A percentile compares a stretch with the other conserved stretches of the same genome.
phyloP scores from a whole-genome alignment of 2,797 vertebrate genomes.

The Brachymystax lenok region DNA sequence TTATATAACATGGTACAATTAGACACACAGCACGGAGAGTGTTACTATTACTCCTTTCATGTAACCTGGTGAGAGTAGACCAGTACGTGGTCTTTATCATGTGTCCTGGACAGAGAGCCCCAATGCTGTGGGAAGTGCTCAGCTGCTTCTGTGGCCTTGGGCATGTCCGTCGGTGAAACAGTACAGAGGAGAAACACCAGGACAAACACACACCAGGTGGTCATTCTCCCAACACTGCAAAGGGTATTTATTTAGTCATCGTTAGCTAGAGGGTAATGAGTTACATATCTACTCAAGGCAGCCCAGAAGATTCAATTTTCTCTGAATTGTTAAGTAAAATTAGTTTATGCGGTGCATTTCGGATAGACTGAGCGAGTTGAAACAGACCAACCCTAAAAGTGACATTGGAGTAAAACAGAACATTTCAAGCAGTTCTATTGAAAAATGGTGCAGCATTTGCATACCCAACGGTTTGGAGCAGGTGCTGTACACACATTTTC shows the following conservation, averaged over 20 bases:
- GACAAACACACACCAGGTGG: slow-evolving; percentile 50
- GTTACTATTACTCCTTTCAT: neutral
- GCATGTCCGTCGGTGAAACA: slow-evolving; percentile 14
- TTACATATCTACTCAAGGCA: neutral
- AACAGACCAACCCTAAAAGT: neutral
- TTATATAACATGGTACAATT: slow-evolving; percentile 7
- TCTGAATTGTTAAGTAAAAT: neutral
- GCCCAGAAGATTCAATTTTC: neutral
- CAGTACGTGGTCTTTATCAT: neutral
- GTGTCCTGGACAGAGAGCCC: neutral
- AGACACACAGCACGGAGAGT: neutral
- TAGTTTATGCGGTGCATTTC: neutral
- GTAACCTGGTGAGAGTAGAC: neutral
- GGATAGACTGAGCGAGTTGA: neutral
- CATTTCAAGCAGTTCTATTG: neutral
- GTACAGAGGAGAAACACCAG: slow-evolving; percentile 24
- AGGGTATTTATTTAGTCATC: neutral
- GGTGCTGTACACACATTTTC: neutral
- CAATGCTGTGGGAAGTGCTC: slow-evolving; percentile 58
- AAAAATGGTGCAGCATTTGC: neutral
- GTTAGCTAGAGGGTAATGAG: neutral
- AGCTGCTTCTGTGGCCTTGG: slow-evolving; percentile 64
- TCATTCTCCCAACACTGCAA: slow-evolving; percentile 52
- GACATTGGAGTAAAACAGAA: neutral
- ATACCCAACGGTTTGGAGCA: neutral